phyloP scores from a whole-genome alignment of 2,797 vertebrate genomes.

The Melopsittacus undulatus region DNA sequence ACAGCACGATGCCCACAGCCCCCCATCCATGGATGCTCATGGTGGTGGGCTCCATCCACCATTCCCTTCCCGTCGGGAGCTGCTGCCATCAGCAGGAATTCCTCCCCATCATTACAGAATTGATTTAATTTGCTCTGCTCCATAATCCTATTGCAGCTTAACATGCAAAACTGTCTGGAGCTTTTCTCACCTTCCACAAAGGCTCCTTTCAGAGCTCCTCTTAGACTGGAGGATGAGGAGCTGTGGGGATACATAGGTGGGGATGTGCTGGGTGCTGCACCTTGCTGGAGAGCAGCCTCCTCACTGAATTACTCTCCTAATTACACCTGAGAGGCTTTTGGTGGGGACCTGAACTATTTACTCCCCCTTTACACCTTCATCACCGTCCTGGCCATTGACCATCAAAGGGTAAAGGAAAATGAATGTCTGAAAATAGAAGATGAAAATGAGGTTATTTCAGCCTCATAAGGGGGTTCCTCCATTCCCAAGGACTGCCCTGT shows the following conservation, averaged over 20 bases:
- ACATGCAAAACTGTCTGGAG: background rate
- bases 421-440: background rate
- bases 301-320: background rate
- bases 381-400: background rate
- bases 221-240: fast-evolving
- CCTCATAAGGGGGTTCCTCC: fast-evolving
- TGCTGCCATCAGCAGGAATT: fast-evolving
- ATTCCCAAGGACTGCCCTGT: fast-evolving
- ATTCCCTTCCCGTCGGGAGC: fast-evolving
- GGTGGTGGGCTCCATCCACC: background rate
- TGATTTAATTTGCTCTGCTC: constrained; percentile 59
- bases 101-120: background rate
- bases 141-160: constrained; percentile 50
- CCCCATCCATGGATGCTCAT: background rate
- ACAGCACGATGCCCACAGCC: background rate
- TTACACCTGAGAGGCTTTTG: background rate
- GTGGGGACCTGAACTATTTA: background rate
- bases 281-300: background rate
- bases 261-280: background rate
- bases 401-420: fast-evolving
- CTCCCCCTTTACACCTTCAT: background rate
- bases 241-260: fast-evolving
- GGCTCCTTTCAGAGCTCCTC: background rate
- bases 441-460: background rate
- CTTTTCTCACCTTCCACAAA: constrained; percentile 50